A percentile compares a stretch with the other conserved stretches of the same genome.
phyloP scores from a whole-genome alignment of 2,888 invertebrate genomes.

The Xestia c-nigrum region DNA sequence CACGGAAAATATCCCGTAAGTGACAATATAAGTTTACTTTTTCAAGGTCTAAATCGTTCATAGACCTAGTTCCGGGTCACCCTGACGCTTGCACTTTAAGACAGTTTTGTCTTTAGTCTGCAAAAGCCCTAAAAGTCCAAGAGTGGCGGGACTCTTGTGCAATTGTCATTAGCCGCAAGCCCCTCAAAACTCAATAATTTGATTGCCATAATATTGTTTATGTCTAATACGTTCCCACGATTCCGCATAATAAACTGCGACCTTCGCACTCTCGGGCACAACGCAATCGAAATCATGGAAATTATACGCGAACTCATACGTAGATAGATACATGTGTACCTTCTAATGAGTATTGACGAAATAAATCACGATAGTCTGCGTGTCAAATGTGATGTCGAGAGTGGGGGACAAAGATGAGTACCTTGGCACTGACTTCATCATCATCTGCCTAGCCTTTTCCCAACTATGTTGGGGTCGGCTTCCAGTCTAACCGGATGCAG shows the following conservation, averaged over 20 bases:
- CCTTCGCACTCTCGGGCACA: constrained; percentile 51
- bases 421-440: not conserved
- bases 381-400: constrained; percentile 13
- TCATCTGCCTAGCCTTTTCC: no score
- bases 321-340: not conserved
- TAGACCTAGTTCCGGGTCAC: no score
- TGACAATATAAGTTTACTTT: no score
- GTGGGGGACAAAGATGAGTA: not conserved
- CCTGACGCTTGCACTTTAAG: no score
- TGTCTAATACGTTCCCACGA: constrained; percentile 59
- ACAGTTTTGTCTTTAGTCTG: no score
- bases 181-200: constrained; percentile 25
- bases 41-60: no score
- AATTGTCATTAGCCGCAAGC: constrained; percentile 5
- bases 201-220: constrained; percentile 7
- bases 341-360: constrained; percentile 19
- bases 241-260: constrained; percentile 63
- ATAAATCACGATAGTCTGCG: constrained; percentile 32
- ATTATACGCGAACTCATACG: constrained; percentile 53
- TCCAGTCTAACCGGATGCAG: no score
- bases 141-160: no score
- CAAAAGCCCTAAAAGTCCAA: not conserved
- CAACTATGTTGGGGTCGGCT: no score
- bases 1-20: no score
- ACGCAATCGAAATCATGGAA: constrained; percentile 50